Evolutionary conservation across 2,797 vertebrate species (phyloP), one percentile per base, ranked within the genome.

Genomic region (Coluber constrictor): DNA sequence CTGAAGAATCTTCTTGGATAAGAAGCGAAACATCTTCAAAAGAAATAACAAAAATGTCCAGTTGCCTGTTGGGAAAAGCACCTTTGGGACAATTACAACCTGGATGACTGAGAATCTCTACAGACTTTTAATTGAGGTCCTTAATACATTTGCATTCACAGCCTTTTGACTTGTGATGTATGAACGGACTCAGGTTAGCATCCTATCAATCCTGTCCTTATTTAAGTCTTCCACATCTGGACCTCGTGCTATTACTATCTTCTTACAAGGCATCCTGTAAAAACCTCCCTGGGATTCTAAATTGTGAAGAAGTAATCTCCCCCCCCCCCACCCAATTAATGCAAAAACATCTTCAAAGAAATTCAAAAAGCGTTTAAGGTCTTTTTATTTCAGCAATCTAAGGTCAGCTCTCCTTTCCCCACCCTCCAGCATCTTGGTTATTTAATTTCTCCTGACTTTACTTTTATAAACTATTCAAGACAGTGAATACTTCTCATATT

Each of bases 251-350:
- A 2, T 56, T 27, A 29, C 5, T 70, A 90, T 4, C 79, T 94
- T 94, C 74, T 32, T 95, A 63, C 47, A 74, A 9, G 15, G 57
- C 3, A 87, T 91, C 15, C 55, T 55, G 0, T 57, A 57, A 86
- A 91, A 94, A 74, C 3, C 95, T 90, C 55, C 27, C 83, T 57
- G 89, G 91, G 89, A 7, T 1, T 4, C 54, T 79, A 20, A 87
- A 74, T 66, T 66, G 91, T 94, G 92, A 70, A 15, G 0, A 0
- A 4, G 4, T 15, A 13, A 3, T 1, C 43, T 47, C 47, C 47
- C 47, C 6, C 9, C 74, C 3, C 56, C 93, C 25, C 54, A 3
- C 59, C 94, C 59, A 83, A 94, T 89, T 63, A 88, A 57, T 94
- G 93, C 25, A 55, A 89, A 89, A 1, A 6, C 59, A 32, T 79